Evolutionary conservation across 2,797 vertebrate genomes (phyloP).

Genomic region (Atherinosoma microstoma): DNA sequence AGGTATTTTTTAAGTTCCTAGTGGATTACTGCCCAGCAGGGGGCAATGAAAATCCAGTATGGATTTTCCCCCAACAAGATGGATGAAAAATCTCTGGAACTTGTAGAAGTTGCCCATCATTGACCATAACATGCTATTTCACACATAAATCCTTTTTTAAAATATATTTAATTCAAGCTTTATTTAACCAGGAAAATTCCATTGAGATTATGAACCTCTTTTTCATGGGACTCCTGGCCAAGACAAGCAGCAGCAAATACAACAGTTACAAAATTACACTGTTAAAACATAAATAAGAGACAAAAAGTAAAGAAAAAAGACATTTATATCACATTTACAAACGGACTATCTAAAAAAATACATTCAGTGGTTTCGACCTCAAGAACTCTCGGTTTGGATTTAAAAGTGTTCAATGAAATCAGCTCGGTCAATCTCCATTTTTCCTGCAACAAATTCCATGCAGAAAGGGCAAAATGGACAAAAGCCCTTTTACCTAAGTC

Average conservation of each 20-base stretch:
- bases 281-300: too few species aligned
- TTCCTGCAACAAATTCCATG: too few species aligned
- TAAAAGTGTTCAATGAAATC: neutral
- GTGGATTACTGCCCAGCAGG: conserved; percentile 62
- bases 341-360: neutral
- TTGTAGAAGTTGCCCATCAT: neutral
- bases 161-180: neutral
- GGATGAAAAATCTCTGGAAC: neutral
- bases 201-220: neutral
- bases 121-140: neutral
- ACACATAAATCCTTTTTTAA: neutral
- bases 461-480: too few species aligned
- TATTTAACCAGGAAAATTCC: neutral
- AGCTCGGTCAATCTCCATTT: neutral
- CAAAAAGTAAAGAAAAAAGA: too few species aligned
- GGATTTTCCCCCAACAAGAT: neutral
- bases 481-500: too few species aligned
- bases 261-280: neutral
- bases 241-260: neutral
- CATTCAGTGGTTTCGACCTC: too few species aligned
- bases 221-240: neutral
- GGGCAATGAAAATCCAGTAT: conserved; percentile 57
- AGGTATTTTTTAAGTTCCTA: neutral
- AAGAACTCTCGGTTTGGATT: too few species aligned
- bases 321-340: neutral